Conservation (phyloP, 2,797 vertebrate genomes). For the Dicrostonyx torquatus region DNA sequence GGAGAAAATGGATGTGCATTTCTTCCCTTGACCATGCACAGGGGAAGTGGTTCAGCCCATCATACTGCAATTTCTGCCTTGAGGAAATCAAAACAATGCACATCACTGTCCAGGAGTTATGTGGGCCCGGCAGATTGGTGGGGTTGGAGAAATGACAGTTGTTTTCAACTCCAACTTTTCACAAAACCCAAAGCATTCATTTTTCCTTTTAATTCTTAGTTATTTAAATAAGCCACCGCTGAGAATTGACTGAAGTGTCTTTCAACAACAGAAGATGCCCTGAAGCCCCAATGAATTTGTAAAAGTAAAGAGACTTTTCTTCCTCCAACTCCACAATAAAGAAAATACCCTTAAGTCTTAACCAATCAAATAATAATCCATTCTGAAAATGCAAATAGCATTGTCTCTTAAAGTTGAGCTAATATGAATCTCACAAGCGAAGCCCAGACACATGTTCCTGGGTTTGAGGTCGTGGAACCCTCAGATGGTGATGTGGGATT, state of each 20-base stretch:
- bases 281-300: neutral
- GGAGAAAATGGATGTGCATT: neutral
- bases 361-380: constrained; percentile 17
- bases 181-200: neutral
- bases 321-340: constrained; percentile 22
- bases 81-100: constrained; percentile 18
- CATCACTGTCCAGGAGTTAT: neutral
- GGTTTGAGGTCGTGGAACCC: neutral
- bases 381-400: constrained; percentile 48
- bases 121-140: neutral
- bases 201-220: constrained; percentile 22
- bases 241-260: constrained; percentile 40
- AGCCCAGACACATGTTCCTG: neutral
- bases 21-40: neutral
- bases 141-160: neutral
- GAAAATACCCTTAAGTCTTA: constrained; percentile 3
- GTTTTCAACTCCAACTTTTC: constrained; percentile 23
- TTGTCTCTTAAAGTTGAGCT: constrained; percentile 27
- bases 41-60: neutral
- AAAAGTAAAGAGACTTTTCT: constrained; percentile 33
- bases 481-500: neutral
- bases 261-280: constrained; percentile 25
- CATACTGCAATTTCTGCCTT: constrained; percentile 1
- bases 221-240: constrained; percentile 55
- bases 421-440: constrained; percentile 25